Conservation (phyloP, 2,797 vertebrate species). For the Acridotheres tristis region DNA sequence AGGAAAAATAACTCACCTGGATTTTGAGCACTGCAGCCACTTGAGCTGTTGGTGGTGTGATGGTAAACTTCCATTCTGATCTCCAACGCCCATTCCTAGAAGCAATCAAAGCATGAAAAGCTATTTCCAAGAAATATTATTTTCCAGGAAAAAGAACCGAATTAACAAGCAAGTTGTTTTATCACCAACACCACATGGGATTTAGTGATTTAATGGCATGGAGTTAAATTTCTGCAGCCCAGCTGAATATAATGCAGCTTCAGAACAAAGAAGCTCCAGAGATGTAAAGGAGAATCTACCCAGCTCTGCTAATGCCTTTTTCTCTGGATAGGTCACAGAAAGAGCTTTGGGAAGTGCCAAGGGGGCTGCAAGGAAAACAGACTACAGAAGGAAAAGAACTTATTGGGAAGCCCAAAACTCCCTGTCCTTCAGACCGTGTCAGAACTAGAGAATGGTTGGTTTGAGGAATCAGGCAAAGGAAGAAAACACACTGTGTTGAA, state of each 20-base stretch:
- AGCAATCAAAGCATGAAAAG: background rate
- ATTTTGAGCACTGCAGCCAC: slow-evolving; percentile 92
- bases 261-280: background rate
- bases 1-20: slow-evolving; percentile 78
- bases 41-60: slow-evolving; percentile 86
- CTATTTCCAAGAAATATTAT: background rate
- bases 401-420: background rate
- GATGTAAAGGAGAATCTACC: background rate
- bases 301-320: background rate
- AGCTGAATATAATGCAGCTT: background rate
- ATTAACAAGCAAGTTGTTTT: background rate
- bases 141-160: background rate
- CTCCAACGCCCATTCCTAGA: slow-evolving; percentile 92
- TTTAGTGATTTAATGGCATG: background rate
- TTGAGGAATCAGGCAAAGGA: background rate
- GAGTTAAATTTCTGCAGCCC: background rate
- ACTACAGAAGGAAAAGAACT: background rate
- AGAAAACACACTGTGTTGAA: background rate
- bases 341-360: background rate
- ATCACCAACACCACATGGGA: background rate
- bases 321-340: background rate
- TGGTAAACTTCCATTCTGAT: slow-evolving; percentile 94
- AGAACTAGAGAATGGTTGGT: background rate
- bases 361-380: background rate
- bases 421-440: background rate